Conservation (phyloP, 2,888 invertebrate genomes). For the Craniophora ligustri region DNA sequence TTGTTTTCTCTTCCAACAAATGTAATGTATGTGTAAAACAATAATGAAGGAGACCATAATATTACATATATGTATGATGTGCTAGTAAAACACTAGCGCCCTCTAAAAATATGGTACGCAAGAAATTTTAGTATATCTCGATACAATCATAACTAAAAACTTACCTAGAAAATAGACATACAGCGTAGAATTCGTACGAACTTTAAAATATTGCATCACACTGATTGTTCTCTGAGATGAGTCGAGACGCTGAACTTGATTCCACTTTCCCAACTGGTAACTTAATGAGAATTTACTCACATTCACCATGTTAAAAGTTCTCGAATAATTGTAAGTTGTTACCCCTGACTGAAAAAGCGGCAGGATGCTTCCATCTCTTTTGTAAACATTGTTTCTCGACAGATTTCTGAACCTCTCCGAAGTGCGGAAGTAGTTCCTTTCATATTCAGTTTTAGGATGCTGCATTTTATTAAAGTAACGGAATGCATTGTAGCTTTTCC, state of each 20-base stretch:
- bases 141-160: constrained; percentile 23
- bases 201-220: constrained; percentile 81
- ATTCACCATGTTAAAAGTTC: constrained; percentile 70
- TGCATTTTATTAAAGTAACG: constrained; percentile 17
- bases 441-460: constrained; percentile 61
- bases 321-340: constrained; percentile 70
- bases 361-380: constrained; percentile 56
- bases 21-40: no score
- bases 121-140: background rate
- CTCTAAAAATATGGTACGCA: background rate
- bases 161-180: constrained; percentile 77
- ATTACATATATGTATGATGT: no score
- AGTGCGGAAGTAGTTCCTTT: constrained; percentile 70
- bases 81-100: no score
- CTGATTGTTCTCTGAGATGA: constrained; percentile 54
- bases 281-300: constrained; percentile 66
- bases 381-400: constrained; percentile 66
- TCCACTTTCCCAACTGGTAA: constrained; percentile 53
- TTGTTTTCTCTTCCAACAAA: no score
- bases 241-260: constrained; percentile 29
- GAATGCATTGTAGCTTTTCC: constrained; percentile 6
- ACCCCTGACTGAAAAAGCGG: constrained; percentile 70
- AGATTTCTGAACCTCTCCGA: constrained; percentile 72
- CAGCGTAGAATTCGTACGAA: constrained; percentile 77
- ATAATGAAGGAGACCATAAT: no score